Evolutionary conservation across 2,113 vertebrate species (phyloP), one percentile per base, ranked within the genome.

Genomic region (Bubo blakistoni): DNA sequence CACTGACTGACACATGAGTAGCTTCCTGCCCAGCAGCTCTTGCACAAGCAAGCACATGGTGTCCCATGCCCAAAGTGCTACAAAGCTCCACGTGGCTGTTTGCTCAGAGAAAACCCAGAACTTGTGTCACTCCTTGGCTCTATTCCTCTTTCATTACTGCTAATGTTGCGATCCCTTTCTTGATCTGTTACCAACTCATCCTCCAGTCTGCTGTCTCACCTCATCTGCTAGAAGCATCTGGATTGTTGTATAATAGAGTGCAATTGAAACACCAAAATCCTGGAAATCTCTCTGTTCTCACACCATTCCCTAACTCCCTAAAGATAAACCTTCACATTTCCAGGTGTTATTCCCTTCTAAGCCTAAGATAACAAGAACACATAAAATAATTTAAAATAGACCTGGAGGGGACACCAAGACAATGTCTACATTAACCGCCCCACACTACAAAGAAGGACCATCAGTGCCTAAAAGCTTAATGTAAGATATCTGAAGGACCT

Each of bases 1-100:
- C 29, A 5, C 10, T 38, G 54, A 32, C 49, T 7, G 18, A 63
- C 22, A 29, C 3, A 2, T 0, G 1, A 54, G 51, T 1, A 24
- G 25, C 24, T 42, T 40, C 59, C 59, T 63, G 44, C 49, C 71
- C 47, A 81, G 27, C 63, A 90, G 74, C 22, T 85, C 26, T 2
- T 17, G 55, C 73, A 32, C 40, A 86, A 87, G 46, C 13, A 51
- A 70, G 52, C 38, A 13, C 2, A 3, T 30, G 49, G 34, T 16
- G 55, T n/a, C 24, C 51, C 1, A 0, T 16, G 44, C 27, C 76
- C 6, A 2, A 88, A 86, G 46, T 13, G 17, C 89, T 29, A 44
- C 82, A 86, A 65, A 88, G 63, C 26, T 80, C 36, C 81, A 13
- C 6, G 2, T 10, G 51, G 79, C 38, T 93, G 18, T 40, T 40